Evolutionary conservation across 2,888 invertebrate genomes (phyloP).

Genomic region (Branchellion lobata): DNA sequence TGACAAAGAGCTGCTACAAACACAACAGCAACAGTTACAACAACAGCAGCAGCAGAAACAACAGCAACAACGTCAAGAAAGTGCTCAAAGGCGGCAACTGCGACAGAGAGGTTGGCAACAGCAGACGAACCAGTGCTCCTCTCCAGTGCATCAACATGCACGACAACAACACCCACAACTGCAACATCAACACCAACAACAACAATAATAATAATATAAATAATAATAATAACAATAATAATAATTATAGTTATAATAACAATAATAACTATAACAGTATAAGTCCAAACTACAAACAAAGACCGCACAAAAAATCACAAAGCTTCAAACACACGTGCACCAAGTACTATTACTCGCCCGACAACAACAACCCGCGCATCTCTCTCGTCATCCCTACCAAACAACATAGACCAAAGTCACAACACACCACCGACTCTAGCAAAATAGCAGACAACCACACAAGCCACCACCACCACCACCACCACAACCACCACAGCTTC

Average conservation of each 20-base stretch:
- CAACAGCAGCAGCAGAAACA: not conserved
- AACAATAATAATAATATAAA: too few relatives aligned
- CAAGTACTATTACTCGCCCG: not conserved
- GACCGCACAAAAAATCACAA: not conserved
- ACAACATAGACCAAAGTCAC: not conserved
- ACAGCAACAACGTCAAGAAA: not conserved
- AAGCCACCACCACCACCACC: not conserved
- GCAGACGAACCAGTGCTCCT: conserved; percentile 2
- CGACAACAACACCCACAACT: not conserved
- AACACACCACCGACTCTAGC: not conserved
- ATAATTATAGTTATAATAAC: too few relatives aligned
- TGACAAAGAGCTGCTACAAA: too few relatives aligned
- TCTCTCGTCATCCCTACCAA: not conserved
- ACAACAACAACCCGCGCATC: not conserved
- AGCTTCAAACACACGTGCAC: conserved; percentile 6
- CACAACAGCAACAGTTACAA: not conserved
- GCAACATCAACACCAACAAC: too few relatives aligned
- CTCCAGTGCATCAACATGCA: not conserved
- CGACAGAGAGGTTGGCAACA: not conserved
- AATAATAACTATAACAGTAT: not conserved
- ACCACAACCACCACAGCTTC: conserved; percentile 7
- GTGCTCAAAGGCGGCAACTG: not conserved
- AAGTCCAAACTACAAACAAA: not conserved
- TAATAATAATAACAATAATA: too few relatives aligned
- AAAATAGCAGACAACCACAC: not conserved